Conservation (phyloP, 2,797 vertebrate species). For the Danio choprae region DNA sequence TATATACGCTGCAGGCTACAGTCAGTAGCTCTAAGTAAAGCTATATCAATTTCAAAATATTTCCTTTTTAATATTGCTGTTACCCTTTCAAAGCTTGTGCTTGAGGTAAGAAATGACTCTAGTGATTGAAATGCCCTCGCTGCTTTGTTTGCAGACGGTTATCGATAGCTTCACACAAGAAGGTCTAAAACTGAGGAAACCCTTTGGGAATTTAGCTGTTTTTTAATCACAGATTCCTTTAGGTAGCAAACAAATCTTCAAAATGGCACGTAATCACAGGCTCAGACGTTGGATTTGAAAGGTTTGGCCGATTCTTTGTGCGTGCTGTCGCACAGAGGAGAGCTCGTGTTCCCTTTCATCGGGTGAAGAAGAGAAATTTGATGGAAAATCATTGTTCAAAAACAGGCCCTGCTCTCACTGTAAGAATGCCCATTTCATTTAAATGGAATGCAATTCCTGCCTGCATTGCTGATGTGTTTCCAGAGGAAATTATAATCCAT, state of each 20-base stretch:
- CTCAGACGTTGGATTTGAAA: neutral
- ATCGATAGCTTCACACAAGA: slow-evolving; percentile 33
- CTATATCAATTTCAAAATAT: slow-evolving; percentile 5
- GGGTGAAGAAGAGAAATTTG: slow-evolving; percentile 29
- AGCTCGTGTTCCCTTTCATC: slow-evolving; percentile 38
- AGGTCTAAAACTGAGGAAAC: slow-evolving; percentile 22
- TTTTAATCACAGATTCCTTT: slow-evolving; percentile 13
- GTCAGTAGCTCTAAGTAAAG: neutral
- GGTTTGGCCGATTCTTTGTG: slow-evolving; percentile 16
- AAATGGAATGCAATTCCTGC: slow-evolving; percentile 40
- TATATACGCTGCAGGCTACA: slow-evolving; percentile 19
- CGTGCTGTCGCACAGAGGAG: slow-evolving; percentile 18
- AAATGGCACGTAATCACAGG: slow-evolving; percentile 14
- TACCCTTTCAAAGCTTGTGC: neutral
- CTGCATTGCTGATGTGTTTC: slow-evolving; percentile 27
- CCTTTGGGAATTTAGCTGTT: slow-evolving; percentile 14
- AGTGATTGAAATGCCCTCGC: slow-evolving; percentile 38
- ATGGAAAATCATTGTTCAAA: slow-evolving; percentile 38
- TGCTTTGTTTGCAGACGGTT: slow-evolving; percentile 51
- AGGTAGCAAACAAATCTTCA: slow-evolving; percentile 35
- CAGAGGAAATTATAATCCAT: slow-evolving; percentile 50
- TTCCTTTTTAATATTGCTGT: neutral
- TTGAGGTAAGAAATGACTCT: slow-evolving; percentile 47
- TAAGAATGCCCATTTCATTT: slow-evolving; percentile 29
- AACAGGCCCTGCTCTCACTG: slow-evolving; percentile 14